Base-by-base conservation (phyloP, 2,113 vertebrate species). In the Orycteropus afer region DNA sequence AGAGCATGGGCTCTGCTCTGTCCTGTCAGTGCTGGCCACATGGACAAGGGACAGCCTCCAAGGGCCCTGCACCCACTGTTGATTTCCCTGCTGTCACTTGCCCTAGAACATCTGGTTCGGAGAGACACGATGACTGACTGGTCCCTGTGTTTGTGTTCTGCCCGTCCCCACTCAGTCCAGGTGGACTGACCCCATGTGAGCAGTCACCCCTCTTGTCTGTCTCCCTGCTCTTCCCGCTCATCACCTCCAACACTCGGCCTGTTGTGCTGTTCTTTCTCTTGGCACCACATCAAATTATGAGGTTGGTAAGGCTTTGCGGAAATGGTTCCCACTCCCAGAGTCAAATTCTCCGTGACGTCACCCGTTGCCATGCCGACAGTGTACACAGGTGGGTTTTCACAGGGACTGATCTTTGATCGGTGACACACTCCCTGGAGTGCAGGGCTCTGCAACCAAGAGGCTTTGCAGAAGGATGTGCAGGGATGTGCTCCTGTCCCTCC, bases 221-320 rank as follows among this genome's bases (percentile, higher is more conserved):
- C 25, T 7, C 22, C 63, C 53, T 7, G 51, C 11, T 13, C 15
- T 81, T 47, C 71, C 34, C 14, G 2, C 71, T 83, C 69, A 5
- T 45, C n/a, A 32, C 57, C 65, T 37, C 18, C 71, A 10, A 0
- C 73, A 25, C 22, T 0, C 20, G 3, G 13, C 51, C 1, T 37
- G 22, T 22, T 3, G 22, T 37, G 3, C 47, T 71, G 32, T 22
- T 8, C 17, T 22, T 65, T 37, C 42, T 53, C 65, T 1, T 11
- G 40, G 34, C 77, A 78, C 53, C 45, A 2, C 59, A 18, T 12
- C 32, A 22, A 8, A 13, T 7, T n/a, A 32, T 1, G 91, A 94
- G 80, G 78, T 86, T 90, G 90, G 74, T 37, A 86, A 90, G 12
- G 91, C 78, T 79, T 88, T 69, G 34, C 86, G 93, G 18, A 42